Conservation (phyloP, 2,888 invertebrate species). For the Hypsopygia costalis region DNA sequence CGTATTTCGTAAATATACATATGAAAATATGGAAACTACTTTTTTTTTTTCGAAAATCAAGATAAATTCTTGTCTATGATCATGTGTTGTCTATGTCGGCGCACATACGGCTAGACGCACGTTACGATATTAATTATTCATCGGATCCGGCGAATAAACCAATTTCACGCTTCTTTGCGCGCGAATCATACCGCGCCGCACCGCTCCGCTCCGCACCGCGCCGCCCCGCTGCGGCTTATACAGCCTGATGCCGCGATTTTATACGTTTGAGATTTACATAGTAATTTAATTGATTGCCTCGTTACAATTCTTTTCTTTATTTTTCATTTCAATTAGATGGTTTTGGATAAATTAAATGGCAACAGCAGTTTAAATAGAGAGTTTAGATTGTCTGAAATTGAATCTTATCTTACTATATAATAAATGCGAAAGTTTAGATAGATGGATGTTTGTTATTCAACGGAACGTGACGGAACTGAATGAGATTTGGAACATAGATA, state of each 20-base stretch:
- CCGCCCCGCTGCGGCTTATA: conserved; percentile 4
- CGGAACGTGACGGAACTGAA: too few relatives aligned
- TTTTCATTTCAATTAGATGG: background rate
- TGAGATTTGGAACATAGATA: too few relatives aligned
- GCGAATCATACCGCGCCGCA: conserved; percentile 47
- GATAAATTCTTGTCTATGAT: too few relatives aligned
- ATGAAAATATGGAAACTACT: too few relatives aligned
- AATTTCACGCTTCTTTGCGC: conserved; percentile 80
- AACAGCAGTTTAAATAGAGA: too few relatives aligned
- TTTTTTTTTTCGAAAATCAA: too few relatives aligned
- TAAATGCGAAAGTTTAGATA: too few relatives aligned
- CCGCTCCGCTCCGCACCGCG: background rate
- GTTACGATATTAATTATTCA: conserved; percentile 80
- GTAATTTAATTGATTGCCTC: conserved; percentile 3
- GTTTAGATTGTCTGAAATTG: too few relatives aligned
- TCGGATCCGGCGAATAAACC: conserved; percentile 79
- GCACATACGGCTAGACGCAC: conserved; percentile 41
- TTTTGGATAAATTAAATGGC: too few relatives aligned
- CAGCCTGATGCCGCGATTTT: conserved; percentile 14
- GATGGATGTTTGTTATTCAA: too few relatives aligned
- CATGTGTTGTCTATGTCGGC: conserved; percentile 10
- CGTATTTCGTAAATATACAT: too few relatives aligned
- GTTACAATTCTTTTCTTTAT: background rate
- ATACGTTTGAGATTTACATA: conserved; percentile 8
- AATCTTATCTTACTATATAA: too few relatives aligned